A percentile compares a stretch with the other conserved stretches of the same genome.
Conservation (phyloP, 2,113 vertebrate species). For the Psammodynastes pulverulentus region DNA sequence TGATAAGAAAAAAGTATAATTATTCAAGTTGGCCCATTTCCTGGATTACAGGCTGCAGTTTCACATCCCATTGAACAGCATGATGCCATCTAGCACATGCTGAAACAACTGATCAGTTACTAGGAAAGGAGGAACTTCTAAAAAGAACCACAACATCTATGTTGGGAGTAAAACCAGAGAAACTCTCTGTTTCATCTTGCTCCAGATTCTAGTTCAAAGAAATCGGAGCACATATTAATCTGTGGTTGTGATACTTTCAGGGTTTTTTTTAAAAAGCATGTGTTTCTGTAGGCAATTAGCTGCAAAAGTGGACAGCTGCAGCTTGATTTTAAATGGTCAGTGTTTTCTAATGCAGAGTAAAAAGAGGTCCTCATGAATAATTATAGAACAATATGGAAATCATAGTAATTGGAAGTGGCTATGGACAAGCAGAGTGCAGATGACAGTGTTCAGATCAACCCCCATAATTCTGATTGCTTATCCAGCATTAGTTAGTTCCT, state of each 20-base stretch:
- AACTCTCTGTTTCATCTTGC: background rate
- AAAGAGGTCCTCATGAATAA: background rate
- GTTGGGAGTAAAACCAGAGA: background rate
- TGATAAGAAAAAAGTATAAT: background rate
- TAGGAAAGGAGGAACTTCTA: background rate
- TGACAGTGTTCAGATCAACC: background rate
- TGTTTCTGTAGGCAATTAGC: background rate
- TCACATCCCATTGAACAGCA: background rate
- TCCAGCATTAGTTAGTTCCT: background rate
- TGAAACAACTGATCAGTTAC: background rate
- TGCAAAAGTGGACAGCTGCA: background rate
- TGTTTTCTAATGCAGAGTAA: background rate
- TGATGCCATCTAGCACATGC: background rate
- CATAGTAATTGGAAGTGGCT: background rate
- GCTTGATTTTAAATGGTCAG: background rate
- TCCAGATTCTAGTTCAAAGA: background rate
- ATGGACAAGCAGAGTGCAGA: background rate
- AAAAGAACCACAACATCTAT: background rate
- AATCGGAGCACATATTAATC: background rate
- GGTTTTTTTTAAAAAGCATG: background rate
- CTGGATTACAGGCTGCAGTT: background rate
- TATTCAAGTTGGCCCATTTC: background rate
- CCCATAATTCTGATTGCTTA: too few relatives aligned
- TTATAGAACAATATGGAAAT: background rate
- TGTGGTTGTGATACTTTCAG: background rate